phyloP scores from a whole-genome alignment of 2,113 vertebrate genomes.

The Aegithalos caudatus region DNA sequence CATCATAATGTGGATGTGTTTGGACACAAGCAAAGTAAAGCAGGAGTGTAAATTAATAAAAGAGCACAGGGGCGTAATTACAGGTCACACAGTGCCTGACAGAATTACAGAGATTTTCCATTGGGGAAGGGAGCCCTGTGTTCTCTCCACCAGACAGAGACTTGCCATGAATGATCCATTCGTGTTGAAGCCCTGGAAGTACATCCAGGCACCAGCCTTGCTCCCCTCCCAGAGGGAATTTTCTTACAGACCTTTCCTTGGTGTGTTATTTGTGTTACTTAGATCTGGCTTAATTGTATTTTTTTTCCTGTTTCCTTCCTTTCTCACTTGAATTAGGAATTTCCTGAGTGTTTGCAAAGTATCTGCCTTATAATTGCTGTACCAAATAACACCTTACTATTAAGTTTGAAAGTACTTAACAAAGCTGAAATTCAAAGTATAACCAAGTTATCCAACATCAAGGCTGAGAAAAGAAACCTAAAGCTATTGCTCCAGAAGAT shows the following conservation, averaged over 20 bases:
- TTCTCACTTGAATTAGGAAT: background rate
- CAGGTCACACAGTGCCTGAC: background rate
- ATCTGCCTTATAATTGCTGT: background rate
- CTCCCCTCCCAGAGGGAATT: background rate
- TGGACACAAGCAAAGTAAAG: background rate
- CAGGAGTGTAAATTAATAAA: background rate
- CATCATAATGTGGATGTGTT: background rate
- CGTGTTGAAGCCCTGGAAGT: accelerated
- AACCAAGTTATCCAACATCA: background rate
- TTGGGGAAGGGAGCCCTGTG: background rate
- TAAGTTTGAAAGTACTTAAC: background rate
- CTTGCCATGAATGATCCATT: background rate
- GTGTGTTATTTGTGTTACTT: background rate
- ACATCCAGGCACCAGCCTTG: background rate
- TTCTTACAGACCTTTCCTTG: background rate
- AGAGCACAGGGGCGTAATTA: background rate
- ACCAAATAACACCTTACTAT: background rate
- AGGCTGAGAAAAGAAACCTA: background rate
- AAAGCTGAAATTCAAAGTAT: background rate
- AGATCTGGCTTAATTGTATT: background rate
- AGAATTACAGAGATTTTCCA: background rate
- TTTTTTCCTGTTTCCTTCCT: background rate
- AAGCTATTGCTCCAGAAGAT: background rate
- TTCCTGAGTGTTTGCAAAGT: background rate
- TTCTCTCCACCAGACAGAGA: background rate